phyloP scores from a whole-genome alignment of 2,888 invertebrate species.

The Bimastos eiseni region DNA sequence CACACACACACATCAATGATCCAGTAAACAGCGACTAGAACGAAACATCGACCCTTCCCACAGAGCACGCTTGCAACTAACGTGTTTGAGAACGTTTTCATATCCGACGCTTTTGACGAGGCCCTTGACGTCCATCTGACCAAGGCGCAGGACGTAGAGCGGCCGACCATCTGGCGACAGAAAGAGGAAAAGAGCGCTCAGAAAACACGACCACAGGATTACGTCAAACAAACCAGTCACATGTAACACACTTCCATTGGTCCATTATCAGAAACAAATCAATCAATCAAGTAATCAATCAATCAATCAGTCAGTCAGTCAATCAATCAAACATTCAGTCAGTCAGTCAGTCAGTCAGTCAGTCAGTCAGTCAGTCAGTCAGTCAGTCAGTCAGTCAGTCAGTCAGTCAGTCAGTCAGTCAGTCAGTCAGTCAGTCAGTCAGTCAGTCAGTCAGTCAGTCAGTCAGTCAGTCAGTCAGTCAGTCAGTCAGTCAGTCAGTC shows the following conservation, averaged over 20 bases:
- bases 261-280: not conserved
- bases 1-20: not conserved
- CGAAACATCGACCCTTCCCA: not conserved
- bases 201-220: no score
- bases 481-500: no score
- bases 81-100: slow-evolving; percentile 85
- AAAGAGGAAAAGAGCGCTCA: no score
- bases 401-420: no score
- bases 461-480: no score
- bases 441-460: no score
- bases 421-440: no score
- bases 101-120: slow-evolving; percentile 86
- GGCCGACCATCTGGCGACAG: slow-evolving; percentile 76
- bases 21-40: not conserved
- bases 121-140: slow-evolving; percentile 96
- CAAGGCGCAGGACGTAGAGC: slow-evolving; percentile 82
- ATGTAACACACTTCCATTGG: not conserved
- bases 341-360: slow-evolving; percentile 13
- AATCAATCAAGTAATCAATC: no score
- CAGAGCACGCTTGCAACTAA: no score
- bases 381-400: not conserved
- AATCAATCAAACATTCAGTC: not conserved
- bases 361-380: not conserved
- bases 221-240: no score
- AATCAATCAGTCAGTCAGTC: no score